phyloP scores from a whole-genome alignment of 1,140 invertebrate species.

The Oryzaephilus surinamensis region DNA sequence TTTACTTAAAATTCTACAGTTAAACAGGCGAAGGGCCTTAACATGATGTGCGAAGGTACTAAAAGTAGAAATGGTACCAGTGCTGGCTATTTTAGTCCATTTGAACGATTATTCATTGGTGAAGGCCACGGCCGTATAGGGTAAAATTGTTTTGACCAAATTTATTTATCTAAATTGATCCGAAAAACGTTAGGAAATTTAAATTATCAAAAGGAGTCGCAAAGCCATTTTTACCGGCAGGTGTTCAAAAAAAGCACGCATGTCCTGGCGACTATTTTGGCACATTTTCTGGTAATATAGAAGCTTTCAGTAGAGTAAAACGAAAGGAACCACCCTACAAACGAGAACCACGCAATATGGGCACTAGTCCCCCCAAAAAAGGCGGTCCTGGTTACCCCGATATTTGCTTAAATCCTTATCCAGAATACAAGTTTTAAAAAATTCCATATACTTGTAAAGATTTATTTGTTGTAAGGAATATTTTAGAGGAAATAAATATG shows the following conservation, averaged over 20 bases:
- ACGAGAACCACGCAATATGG: constrained; percentile 15
- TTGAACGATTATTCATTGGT: constrained; percentile 27
- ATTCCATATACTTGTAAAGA: background rate
- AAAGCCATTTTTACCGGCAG: constrained; percentile 18
- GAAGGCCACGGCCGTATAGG: too few relatives aligned
- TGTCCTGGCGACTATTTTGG: constrained; percentile 33
- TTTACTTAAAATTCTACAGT: too few relatives aligned
- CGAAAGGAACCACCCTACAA: constrained; percentile 10
- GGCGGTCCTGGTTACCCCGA: constrained; percentile 33
- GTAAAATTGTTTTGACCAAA: too few relatives aligned
- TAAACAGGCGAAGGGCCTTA: too few relatives aligned
- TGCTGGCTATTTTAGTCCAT: constrained; percentile 32
- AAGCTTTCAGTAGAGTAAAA: constrained; percentile 21
- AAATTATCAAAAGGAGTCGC: constrained; percentile 15
- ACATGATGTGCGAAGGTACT: constrained; percentile 14
- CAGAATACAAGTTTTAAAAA: constrained; percentile 25
- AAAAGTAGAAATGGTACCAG: constrained; percentile 28
- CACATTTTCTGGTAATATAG: constrained; percentile 25
- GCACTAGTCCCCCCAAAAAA: constrained; percentile 27
- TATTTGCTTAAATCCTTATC: constrained; percentile 31
- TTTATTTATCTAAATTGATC: too few relatives aligned
- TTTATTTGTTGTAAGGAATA: background rate
- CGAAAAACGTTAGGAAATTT: too few relatives aligned
- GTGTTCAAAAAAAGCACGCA: constrained; percentile 23
- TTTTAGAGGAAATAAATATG: constrained; percentile 24